Percentiles rank a stretch among this genome's conserved stretches.
These are phyloP conservation scores for Paratrypauchen microcephalus DNA, from an alignment of 2,797 vertebrate genomes.

Conservation along the genomic window DNA sequence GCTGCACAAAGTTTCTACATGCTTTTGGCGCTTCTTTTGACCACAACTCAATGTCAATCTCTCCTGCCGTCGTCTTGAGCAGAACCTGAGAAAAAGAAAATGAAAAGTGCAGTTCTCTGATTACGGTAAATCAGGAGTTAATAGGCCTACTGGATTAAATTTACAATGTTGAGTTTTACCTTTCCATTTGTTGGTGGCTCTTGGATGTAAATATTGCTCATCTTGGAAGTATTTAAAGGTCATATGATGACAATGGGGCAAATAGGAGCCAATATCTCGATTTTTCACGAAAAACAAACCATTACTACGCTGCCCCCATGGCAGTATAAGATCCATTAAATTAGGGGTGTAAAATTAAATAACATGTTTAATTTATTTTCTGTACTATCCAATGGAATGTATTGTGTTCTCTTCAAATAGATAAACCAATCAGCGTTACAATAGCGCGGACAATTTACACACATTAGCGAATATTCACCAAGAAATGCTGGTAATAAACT, in stretches of 20 bases:
- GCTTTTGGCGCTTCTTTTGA: slow-evolving; percentile 97
- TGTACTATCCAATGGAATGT: not conserved
- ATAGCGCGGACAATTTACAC: no score
- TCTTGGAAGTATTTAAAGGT: slow-evolving; percentile 43
- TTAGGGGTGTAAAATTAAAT: not conserved
- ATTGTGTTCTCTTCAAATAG: not conserved
- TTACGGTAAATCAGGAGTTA: not conserved
- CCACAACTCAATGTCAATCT: slow-evolving; percentile 96
- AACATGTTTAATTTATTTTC: not conserved
- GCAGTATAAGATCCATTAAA: no score
- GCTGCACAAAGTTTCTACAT: slow-evolving; percentile 93
- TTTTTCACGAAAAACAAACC: not conserved
- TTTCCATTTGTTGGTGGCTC: slow-evolving; percentile 95
- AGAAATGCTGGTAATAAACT: not conserved
- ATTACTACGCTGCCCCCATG: not conserved
- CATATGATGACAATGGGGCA: not conserved
- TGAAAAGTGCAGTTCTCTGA: not conserved
- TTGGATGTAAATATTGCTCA: slow-evolving; percentile 98
- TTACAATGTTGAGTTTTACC: slow-evolving; percentile 68
- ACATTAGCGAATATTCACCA: not conserved
- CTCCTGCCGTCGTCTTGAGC: slow-evolving; percentile 93
- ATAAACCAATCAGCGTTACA: not conserved
- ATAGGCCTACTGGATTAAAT: not conserved
- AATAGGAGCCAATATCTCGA: not conserved
- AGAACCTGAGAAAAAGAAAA: slow-evolving; percentile 79